Conservation (phyloP, 2,888 invertebrate genomes). For the Plagodis pulveraria region DNA sequence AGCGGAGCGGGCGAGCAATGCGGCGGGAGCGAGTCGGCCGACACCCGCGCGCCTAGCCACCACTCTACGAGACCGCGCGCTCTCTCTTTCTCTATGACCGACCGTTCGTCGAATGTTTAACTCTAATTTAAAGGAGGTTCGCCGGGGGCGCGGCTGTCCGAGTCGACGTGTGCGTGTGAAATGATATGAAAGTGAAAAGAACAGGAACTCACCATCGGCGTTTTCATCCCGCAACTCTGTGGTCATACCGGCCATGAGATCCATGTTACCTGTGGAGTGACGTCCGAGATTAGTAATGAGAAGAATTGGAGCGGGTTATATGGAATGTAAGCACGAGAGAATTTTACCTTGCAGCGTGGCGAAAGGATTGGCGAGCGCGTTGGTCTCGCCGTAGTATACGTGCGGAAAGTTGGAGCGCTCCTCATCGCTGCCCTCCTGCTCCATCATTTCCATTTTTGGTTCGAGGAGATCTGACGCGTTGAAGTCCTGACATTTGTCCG, state of each 20-base stretch:
- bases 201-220: conserved; percentile 73
- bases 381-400: conserved; percentile 75
- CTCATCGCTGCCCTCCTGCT: conserved; percentile 88
- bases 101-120: conserved; percentile 20
- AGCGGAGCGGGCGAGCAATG: conserved; percentile 43
- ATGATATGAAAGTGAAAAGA: conserved; percentile 69
- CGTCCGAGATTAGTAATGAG: conserved; percentile 11
- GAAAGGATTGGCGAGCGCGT: conserved; percentile 78
- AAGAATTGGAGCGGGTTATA: not conserved
- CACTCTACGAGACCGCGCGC: conserved; percentile 67
- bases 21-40: conserved; percentile 63
- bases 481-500: conserved; percentile 74
- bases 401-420: conserved; percentile 80
- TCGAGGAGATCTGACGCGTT: conserved; percentile 80
- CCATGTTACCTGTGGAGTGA: conserved; percentile 71
- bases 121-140: conserved; percentile 56
- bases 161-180: conserved; percentile 82
- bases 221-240: conserved; percentile 77
- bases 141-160: conserved; percentile 85
- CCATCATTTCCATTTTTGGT: conserved; percentile 90
- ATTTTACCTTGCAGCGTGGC: conserved; percentile 72
- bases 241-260: conserved; percentile 76
- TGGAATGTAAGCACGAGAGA: too few relatives aligned
- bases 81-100: conserved; percentile 47
- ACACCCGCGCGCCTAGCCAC: conserved; percentile 82